Conservation (phyloP, 2,888 invertebrate species). For the Trichopoda pennipes region DNA sequence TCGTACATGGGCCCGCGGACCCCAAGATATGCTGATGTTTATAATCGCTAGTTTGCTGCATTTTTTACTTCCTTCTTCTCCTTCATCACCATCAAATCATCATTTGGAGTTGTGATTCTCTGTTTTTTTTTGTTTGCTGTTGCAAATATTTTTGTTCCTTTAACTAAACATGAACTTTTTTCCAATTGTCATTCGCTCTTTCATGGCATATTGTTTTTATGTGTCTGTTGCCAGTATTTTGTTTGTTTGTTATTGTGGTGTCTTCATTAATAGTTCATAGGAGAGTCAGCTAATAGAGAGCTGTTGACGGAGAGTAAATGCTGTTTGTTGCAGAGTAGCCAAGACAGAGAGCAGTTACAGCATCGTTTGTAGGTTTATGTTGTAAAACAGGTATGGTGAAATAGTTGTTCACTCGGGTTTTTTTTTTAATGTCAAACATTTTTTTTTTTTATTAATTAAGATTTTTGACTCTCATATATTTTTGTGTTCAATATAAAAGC, state of each 20-base stretch:
- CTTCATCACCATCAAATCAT: slow-evolving; percentile 37
- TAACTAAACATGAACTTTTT: slow-evolving; percentile 57
- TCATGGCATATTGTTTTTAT: slow-evolving; percentile 62
- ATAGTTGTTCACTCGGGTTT: neutral
- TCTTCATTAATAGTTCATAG: slow-evolving; percentile 62
- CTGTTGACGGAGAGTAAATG: slow-evolving; percentile 1
- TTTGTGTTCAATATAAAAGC: slow-evolving; percentile 43
- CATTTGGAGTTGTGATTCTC: slow-evolving; percentile 53
- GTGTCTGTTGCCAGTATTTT: slow-evolving; percentile 49
- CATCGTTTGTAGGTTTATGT: slow-evolving; percentile 61
- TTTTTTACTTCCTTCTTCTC: slow-evolving; percentile 29
- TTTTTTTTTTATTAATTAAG: slow-evolving; percentile 55
- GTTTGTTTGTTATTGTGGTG: slow-evolving; percentile 49
- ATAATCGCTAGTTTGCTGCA: slow-evolving; percentile 63
- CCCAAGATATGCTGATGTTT: slow-evolving; percentile 39
- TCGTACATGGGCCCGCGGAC: slow-evolving; percentile 17
- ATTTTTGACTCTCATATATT: slow-evolving; percentile 54
- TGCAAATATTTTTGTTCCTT: slow-evolving; percentile 40
- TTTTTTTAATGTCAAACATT: slow-evolving; percentile 24
- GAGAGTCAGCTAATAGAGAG: slow-evolving; percentile 31
- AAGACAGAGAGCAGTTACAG: slow-evolving; percentile 47
- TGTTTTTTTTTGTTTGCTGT: slow-evolving; percentile 12
- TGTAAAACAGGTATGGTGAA: slow-evolving; percentile 68
- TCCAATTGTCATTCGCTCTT: slow-evolving; percentile 66
- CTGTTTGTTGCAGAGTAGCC: neutral